Conservation (phyloP, 2,113 vertebrate genomes). For the Phoxinus phoxinus region DNA sequence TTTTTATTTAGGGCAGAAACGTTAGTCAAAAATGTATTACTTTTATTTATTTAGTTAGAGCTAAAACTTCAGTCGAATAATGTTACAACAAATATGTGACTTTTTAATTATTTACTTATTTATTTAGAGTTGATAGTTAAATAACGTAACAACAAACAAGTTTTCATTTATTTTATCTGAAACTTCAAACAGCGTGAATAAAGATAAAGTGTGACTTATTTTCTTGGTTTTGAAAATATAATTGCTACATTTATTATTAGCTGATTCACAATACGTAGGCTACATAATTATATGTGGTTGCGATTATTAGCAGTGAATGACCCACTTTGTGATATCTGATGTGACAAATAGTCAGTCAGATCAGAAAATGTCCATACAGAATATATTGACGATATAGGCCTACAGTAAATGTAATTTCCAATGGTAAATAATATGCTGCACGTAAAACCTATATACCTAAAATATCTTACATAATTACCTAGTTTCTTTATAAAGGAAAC, state of each 20-base stretch:
- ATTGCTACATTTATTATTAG: neutral
- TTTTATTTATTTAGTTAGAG: neutral
- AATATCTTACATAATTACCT: neutral
- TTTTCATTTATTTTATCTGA: neutral
- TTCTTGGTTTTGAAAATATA: neutral
- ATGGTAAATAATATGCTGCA: neutral
- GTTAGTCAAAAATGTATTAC: neutral
- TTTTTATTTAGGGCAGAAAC: neutral
- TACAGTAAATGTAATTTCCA: neutral
- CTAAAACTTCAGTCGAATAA: neutral
- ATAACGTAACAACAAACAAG: neutral
- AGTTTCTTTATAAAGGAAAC: neutral
- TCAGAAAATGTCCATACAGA: neutral
- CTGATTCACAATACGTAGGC: neutral
- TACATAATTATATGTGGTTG: neutral
- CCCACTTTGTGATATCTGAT: neutral
- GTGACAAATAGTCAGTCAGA: neutral
- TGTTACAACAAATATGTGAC: neutral
- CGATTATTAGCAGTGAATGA: neutral
- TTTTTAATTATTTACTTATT: neutral
- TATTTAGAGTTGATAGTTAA: neutral
- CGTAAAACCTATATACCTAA: neutral
- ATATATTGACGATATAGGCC: too few relatives aligned
- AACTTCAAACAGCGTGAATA: neutral
- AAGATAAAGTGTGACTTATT: neutral